These are phyloP conservation scores for Pristionchus maxplancki DNA, from an alignment of 2,888 invertebrate genomes.

Conservation along the genomic window DNA sequence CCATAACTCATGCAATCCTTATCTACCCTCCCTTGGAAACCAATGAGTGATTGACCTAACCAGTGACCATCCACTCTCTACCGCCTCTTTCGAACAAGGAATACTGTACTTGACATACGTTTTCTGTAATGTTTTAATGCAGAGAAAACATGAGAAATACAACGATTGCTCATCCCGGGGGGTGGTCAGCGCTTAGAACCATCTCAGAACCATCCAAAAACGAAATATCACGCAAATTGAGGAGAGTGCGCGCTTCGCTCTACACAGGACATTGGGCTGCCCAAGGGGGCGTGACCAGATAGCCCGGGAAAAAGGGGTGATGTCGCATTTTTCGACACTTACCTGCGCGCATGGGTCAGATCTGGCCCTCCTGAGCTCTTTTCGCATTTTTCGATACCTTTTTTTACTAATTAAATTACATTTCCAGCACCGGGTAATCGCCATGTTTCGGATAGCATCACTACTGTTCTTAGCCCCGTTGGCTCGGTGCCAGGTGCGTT, in stretches of 20 bases:
- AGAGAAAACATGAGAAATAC: no score
- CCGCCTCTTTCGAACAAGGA: no score
- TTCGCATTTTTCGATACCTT: background rate
- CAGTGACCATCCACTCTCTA: no score
- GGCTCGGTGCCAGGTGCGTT: background rate
- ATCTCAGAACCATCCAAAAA: no score
- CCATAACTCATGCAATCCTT: no score
- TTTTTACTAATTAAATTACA: no score
- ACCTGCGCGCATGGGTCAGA: background rate
- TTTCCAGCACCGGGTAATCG: background rate
- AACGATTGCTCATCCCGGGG: no score
- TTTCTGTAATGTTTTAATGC: no score
- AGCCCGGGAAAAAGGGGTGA: background rate
- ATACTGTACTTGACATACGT: no score
- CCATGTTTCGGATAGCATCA: constrained; percentile 13
- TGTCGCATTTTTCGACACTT: constrained; percentile 6
- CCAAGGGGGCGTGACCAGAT: constrained; percentile 23
- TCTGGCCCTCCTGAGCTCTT: background rate
- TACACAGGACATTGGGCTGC: background rate
- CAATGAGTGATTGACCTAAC: no score
- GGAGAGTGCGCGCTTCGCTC: background rate
- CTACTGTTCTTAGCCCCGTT: background rate
- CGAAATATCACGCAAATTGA: background rate
- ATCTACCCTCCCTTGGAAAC: no score
- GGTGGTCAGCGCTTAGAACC: background rate